phyloP scores from a whole-genome alignment of 1,140 invertebrate genomes.

The Pseudomyrmex gracilis region DNA sequence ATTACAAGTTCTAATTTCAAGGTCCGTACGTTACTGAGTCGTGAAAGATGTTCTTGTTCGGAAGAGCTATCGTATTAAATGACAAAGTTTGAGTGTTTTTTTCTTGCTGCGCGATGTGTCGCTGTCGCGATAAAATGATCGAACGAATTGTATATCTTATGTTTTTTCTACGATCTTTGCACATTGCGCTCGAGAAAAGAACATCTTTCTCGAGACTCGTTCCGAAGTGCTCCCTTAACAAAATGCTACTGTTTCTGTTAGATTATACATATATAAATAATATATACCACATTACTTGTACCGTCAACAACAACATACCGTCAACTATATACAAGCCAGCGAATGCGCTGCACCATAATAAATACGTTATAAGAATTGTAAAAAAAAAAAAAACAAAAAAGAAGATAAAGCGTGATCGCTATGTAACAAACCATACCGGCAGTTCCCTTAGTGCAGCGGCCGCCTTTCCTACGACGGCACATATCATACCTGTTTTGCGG shows the following conservation, averaged over 20 bases:
- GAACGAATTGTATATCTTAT: no score
- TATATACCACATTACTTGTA: background rate
- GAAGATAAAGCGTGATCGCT: slow-evolving; percentile 81
- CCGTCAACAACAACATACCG: slow-evolving; percentile 49
- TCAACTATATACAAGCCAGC: slow-evolving; percentile 57
- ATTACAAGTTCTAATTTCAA: slow-evolving; percentile 32
- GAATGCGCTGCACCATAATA: slow-evolving; percentile 35
- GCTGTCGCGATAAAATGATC: background rate
- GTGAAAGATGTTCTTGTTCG: slow-evolving; percentile 20
- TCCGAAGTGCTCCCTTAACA: background rate
- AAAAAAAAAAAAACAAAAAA: slow-evolving; percentile 60
- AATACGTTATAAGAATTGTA: slow-evolving; percentile 31
- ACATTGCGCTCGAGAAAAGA: background rate
- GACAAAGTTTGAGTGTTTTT: background rate
- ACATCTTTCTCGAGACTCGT: slow-evolving; percentile 39
- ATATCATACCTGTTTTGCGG: slow-evolving; percentile 95
- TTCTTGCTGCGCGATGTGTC: background rate
- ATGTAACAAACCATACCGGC: slow-evolving; percentile 91
- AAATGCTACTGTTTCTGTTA: slow-evolving; percentile 44
- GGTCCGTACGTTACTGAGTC: background rate
- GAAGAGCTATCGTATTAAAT: background rate
- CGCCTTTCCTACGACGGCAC: slow-evolving; percentile 97
- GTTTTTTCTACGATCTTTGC: background rate
- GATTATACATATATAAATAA: slow-evolving; percentile 12
- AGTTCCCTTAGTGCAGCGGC: slow-evolving; percentile 97